A percentile compares a stretch with the other conserved stretches of the same genome.
Conservation (phyloP, 2,797 vertebrate genomes). For the Cercopithecus petaurista region DNA sequence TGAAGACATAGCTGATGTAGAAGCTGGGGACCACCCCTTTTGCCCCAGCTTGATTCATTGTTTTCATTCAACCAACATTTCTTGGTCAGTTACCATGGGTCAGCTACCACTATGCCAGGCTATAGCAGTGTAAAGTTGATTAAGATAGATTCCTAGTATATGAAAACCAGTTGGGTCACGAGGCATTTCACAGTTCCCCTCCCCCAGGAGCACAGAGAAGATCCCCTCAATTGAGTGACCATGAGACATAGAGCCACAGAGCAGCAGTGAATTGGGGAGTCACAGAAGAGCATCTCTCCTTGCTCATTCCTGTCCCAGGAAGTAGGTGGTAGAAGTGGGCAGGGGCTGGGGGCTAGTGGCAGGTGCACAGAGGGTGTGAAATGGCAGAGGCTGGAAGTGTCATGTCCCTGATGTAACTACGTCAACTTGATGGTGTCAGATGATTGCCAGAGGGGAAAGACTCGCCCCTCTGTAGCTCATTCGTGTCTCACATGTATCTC, state of each 20-base stretch:
- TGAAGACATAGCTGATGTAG: not conserved
- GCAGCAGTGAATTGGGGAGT: not conserved
- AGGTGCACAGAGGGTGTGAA: not conserved
- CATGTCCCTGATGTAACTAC: not conserved
- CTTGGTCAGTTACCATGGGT: not conserved
- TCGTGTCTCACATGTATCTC: conserved; percentile 43
- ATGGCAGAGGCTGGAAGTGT: not conserved
- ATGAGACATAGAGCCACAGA: not conserved
- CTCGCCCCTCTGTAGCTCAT: not conserved
- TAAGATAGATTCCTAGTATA: not conserved
- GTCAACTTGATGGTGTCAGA: not conserved
- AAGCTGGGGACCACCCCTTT: not conserved
- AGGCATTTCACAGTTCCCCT: not conserved
- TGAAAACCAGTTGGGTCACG: not conserved
- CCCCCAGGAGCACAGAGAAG: not conserved
- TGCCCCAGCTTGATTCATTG: not conserved
- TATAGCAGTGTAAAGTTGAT: not conserved
- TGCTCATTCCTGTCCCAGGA: not conserved
- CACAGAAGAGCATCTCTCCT: not conserved
- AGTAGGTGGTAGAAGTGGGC: not conserved
- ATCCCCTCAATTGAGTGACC: not conserved
- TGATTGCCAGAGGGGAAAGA: not conserved
- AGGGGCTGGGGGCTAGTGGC: not conserved
- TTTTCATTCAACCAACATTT: not conserved
- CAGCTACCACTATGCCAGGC: not conserved